Conservation (phyloP, 2,797 vertebrate genomes). For the Enteromius thamalakanensis region DNA sequence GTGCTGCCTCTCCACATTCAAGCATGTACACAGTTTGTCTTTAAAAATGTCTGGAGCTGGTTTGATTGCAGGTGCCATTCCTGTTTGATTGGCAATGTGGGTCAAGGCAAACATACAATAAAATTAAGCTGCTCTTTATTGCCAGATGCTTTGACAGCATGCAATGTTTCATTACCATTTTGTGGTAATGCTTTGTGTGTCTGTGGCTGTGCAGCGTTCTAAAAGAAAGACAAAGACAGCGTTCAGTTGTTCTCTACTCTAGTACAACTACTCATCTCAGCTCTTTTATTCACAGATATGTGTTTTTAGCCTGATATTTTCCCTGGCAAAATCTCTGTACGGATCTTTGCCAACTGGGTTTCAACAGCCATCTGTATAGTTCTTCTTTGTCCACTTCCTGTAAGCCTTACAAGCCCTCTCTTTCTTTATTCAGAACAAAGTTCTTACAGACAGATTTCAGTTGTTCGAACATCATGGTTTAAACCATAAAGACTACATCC, state of each 20-base stretch:
- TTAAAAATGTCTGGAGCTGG: constrained; percentile 17
- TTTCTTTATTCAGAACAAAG: constrained; percentile 22
- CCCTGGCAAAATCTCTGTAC: constrained; percentile 39
- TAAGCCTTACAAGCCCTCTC: constrained; percentile 17
- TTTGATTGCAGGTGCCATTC: constrained; percentile 41
- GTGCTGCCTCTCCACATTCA: constrained; percentile 23
- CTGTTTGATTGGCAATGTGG: constrained; percentile 23
- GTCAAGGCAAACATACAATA: constrained; percentile 20
- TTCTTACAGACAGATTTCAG: constrained; percentile 32
- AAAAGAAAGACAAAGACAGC: constrained; percentile 7
- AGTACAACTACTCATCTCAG: constrained; percentile 17
- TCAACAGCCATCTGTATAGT: constrained; percentile 50
- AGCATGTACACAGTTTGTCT: constrained; percentile 1
- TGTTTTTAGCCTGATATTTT: constrained; percentile 43
- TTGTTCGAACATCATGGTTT: constrained; percentile 15
- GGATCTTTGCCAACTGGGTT: constrained; percentile 51
- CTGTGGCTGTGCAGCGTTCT: constrained; percentile 27
- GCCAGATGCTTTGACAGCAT: constrained; percentile 12
- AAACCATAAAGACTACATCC: constrained; percentile 6
- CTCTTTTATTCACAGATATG: constrained; percentile 30
- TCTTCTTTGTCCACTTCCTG: constrained; percentile 52
- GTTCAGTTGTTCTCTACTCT: neutral
- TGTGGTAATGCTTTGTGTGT: constrained; percentile 33
- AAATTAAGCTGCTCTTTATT: constrained; percentile 40
- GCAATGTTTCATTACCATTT: constrained; percentile 24